Base-by-base conservation (phyloP, 2,113 vertebrate genomes). In the Onychostoma macrolepis region DNA sequence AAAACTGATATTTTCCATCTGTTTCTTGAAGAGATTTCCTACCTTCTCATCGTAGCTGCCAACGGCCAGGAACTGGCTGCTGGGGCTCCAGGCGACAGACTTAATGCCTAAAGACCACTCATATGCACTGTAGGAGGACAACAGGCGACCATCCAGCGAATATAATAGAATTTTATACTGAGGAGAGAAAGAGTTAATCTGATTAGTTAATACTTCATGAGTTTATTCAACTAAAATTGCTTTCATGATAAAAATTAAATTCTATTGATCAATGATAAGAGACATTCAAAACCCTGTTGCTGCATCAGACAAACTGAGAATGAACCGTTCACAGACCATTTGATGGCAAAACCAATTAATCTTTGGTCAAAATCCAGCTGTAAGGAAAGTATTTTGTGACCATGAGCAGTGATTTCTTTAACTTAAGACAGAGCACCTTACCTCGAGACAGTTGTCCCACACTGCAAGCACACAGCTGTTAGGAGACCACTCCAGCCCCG, bases 11-110 rank as follows among this genome's bases (percentile, higher is more conserved):
- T 65, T 41, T 19, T 45, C 2, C 11, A n/a, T 15, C 7, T 4
- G 6, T 15, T n/a, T 79, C 9, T 43, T 33, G 58, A 50, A 7
- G 30, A 24, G 26, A 36, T 38, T 21, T 50, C 69, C 67, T 89
- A 99, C 98, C 95, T 98, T 99, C 86, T 97, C 97, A 63, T 99
- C 98, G 3, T 96, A 99, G 94, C 98, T 99, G 76, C 98, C 98
- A 1, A 99, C 90, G 0, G 96, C 97, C 91, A 99, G 93, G 92
- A 99, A 98, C 85, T 99, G 98, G 45, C 98, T 99, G 95, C 97
- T 99, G 90, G 98, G 97, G 87, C 97, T 98, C 98, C 98, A 99
- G 48, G 96, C 86, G 0, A 98, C 88, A 0, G 96, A 95, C 91
- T 99, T 99, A 63, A 99, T 83, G 0, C 98, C 98, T 28, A 99